These are phyloP conservation scores for Matsumyia berberina DNA, from an alignment of 2,888 invertebrate species.

Conservation along the genomic window DNA sequence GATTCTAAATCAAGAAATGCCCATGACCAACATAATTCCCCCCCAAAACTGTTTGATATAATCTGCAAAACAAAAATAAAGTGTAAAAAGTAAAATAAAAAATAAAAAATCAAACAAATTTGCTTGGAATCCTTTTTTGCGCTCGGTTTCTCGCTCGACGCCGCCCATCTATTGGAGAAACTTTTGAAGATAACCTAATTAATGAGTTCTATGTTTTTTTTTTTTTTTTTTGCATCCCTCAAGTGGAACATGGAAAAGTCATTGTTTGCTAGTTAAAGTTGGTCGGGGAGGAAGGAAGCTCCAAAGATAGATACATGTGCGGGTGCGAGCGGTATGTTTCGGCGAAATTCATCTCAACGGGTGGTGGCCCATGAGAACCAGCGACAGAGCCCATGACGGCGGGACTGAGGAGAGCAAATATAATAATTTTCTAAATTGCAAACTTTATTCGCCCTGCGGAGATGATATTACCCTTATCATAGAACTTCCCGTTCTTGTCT, in stretches of 20 bases:
- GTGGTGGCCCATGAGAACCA: conserved; percentile 26
- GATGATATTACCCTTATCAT: conserved; percentile 64
- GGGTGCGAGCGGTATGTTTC: background rate
- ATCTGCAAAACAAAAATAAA: conserved; percentile 18
- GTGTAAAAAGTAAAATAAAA: background rate
- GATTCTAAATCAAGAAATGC: conserved; percentile 9
- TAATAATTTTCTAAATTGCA: conserved; percentile 69
- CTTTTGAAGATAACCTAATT: conserved; percentile 69
- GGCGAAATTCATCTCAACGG: conserved; percentile 18
- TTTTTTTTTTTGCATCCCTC: conserved; percentile 57
- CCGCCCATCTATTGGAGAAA: conserved; percentile 47
- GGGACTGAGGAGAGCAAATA: conserved; percentile 43
- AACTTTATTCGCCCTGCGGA: conserved; percentile 59
- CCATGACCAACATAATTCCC: conserved; percentile 5
- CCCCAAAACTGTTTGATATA: conserved; percentile 32
- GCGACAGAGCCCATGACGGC: background rate
- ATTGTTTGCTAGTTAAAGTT: conserved; percentile 62
- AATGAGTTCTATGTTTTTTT: conserved; percentile 40
- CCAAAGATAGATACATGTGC: background rate
- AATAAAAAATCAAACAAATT: conserved; percentile 27
- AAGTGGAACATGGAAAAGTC: conserved; percentile 60
- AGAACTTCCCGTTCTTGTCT: conserved; percentile 23
- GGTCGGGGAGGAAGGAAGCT: background rate
- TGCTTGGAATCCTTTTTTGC: conserved; percentile 13
- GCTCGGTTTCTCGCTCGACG: background rate